These are phyloP conservation scores for Drosophila leonis DNA, from an alignment of 2,888 invertebrate genomes.

Conservation along the genomic window DNA sequence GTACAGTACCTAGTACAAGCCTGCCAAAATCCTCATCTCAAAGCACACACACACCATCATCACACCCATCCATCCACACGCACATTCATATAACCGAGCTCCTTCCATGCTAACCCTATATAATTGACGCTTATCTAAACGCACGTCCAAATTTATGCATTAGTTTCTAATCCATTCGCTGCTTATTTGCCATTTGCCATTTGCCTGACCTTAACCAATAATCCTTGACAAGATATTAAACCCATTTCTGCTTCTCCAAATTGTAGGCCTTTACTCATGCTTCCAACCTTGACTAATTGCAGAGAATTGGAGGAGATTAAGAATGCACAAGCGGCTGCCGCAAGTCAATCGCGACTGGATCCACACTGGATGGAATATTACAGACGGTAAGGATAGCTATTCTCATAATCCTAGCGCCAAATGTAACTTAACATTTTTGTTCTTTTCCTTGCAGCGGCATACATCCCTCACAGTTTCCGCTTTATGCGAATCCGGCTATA, in stretches of 20 bases:
- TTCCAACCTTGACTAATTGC: conserved; percentile 86
- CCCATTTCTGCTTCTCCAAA: conserved; percentile 12
- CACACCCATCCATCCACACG: conserved; percentile 5
- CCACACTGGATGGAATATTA: conserved; percentile 96
- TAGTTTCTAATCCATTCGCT: conserved; percentile 31
- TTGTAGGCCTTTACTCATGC: conserved; percentile 32
- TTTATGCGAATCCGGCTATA: conserved; percentile 90
- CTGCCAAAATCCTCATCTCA: conserved; percentile 61
- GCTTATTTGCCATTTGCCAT: conserved; percentile 30
- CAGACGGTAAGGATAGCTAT: conserved; percentile 85
- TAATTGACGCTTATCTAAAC: conserved; percentile 30
- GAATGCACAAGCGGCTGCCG: conserved; percentile 88
- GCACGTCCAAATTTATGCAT: conserved; percentile 51
- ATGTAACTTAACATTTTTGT: neutral
- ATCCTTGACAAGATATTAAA: conserved; percentile 41
- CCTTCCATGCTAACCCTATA: conserved; percentile 36
- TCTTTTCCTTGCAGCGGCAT: conserved; percentile 86
- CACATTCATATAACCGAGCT: conserved; percentile 20
- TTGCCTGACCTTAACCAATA: conserved; percentile 55
- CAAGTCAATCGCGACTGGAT: conserved; percentile 89
- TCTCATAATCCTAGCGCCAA: neutral
- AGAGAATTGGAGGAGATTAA: conserved; percentile 92
- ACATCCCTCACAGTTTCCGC: conserved; percentile 88
- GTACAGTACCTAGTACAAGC: conserved; percentile 83
- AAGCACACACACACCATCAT: conserved; percentile 30